Evolutionary conservation across 1,140 invertebrate species (phyloP), one percentile per base, ranked within the genome.

Genomic region (Microplitis mediator): DNA sequence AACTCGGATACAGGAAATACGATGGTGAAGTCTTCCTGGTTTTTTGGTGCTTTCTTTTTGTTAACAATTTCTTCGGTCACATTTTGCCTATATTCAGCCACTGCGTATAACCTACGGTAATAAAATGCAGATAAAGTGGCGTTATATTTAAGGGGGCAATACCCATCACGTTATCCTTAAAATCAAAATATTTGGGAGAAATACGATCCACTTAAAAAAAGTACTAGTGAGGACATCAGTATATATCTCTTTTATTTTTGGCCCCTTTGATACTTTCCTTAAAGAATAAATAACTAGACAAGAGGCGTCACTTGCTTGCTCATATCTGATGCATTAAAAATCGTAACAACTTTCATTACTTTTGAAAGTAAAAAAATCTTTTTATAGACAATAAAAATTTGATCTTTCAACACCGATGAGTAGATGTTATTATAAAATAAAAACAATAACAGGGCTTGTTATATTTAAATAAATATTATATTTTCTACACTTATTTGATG

Each of bases 101-200:
- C 6, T 45, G 39, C 39, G 39, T 45, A 45, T 45, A 45, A 54
- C 60, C 62, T 73, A 65, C 31, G 71, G 78, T 74, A 78, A 79
- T 81, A 81, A 81, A 81, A 81, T 76, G 75, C 78, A 80, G 80
- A 81, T 81, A 81, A 81, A 79, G 76, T 75, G 75, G 76, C 74
- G 39, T 58, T 73, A 69, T 79, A 74, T 79, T 78, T 76, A 75
- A 76, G 79, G 76, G 11, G 76, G 73, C 76, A 75, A 75, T 74
- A 69, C 69, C 72, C 69, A 73, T 74, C 74, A 67, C 68, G 32
- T 75, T 76, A 73, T 14, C 16, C 72, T 62, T 72, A 35, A 72
- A 78, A 74, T 79, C 73, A 77, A 78, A 75, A 77, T 62, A 69
- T 50, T 54, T 61, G 56, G 31, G 35, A 34, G 31, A 16, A 61